Percentiles rank a stretch among this genome's conserved stretches.
These are phyloP conservation scores for Chydorus sphaericus DNA, from an alignment of 2,888 invertebrate species.

Conservation along the genomic window DNA sequence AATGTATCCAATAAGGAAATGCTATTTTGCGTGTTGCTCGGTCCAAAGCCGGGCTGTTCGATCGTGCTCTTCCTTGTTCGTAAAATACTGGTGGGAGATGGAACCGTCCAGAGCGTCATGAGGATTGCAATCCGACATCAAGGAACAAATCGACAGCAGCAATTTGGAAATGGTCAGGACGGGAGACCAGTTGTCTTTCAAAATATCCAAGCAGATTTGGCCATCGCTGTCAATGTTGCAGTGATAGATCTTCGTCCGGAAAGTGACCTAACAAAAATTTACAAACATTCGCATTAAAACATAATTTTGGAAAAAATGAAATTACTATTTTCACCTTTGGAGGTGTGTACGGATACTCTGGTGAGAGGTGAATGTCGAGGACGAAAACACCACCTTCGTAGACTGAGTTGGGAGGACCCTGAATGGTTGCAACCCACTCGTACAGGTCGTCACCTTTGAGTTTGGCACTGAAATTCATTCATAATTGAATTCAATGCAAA, in stretches of 20 bases:
- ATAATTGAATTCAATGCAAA: not conserved
- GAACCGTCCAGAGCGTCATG: conserved; percentile 95
- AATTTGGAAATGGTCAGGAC: conserved; percentile 96
- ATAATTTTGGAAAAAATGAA: not conserved
- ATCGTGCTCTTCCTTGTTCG: conserved; percentile 94
- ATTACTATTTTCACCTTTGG: conserved; percentile 62
- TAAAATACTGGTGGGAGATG: conserved; percentile 94
- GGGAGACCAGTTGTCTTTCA: conserved; percentile 99
- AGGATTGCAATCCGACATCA: conserved; percentile 98
- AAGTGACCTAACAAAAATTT: conserved; percentile 57
- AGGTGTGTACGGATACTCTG: conserved; percentile 95
- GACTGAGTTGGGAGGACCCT: conserved; percentile 91
- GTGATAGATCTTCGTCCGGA: conserved; percentile 94
- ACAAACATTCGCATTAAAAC: conserved; percentile 5
- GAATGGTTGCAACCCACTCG: conserved; percentile 91
- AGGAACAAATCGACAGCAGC: conserved; percentile 89
- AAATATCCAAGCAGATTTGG: conserved; percentile 91
- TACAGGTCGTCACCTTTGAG: conserved; percentile 96
- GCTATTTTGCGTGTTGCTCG: conserved; percentile 90
- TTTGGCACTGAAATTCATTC: conserved; percentile 53
- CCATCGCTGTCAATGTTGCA: conserved; percentile 99
- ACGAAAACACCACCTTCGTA: conserved; percentile 98
- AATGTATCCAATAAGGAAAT: no score
- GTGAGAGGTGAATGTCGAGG: conserved; percentile 90
- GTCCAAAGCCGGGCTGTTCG: conserved; percentile 97